A percentile compares a stretch with the other conserved stretches of the same genome.
These are phyloP conservation scores for Epirrita christyi DNA, from an alignment of 2,888 invertebrate genomes.

Conservation along the genomic window DNA sequence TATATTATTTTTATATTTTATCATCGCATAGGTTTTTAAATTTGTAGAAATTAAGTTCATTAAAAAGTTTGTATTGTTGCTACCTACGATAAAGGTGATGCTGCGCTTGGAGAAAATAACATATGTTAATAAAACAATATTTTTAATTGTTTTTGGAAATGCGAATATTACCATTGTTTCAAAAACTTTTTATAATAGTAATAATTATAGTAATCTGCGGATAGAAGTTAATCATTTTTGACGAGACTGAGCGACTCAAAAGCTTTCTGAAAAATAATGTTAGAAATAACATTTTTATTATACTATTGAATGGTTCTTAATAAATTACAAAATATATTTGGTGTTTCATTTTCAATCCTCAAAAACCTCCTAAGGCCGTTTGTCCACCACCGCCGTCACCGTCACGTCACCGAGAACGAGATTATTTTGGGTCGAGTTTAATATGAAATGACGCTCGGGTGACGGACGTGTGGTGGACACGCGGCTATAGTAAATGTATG, in stretches of 20 bases:
- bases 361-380: too few relatives aligned
- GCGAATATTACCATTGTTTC: conserved; percentile 36
- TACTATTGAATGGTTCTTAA: conserved; percentile 78
- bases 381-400: too few relatives aligned
- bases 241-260: conserved; percentile 76
- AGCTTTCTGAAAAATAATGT: conserved; percentile 57
- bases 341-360: conserved; percentile 39
- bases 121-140: not conserved
- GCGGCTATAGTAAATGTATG: too few relatives aligned
- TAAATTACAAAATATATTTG: conserved; percentile 57
- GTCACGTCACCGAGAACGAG: too few relatives aligned
- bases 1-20: not conserved
- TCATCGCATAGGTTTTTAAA: too few relatives aligned
- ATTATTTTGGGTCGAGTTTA: too few relatives aligned
- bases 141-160: not conserved
- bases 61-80: not conserved
- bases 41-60: too few relatives aligned
- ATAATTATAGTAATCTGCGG: conserved; percentile 46
- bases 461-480: too few relatives aligned
- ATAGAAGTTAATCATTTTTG: conserved; percentile 68
- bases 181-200: conserved; percentile 38
- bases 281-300: conserved; percentile 74
- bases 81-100: not conserved
- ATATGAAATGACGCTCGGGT: too few relatives aligned
- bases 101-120: not conserved